Evolutionary conservation across 37 sponge, comb jelly and placozoan species (phyloP).

Genomic region (Beroe forskalii): DNA sequence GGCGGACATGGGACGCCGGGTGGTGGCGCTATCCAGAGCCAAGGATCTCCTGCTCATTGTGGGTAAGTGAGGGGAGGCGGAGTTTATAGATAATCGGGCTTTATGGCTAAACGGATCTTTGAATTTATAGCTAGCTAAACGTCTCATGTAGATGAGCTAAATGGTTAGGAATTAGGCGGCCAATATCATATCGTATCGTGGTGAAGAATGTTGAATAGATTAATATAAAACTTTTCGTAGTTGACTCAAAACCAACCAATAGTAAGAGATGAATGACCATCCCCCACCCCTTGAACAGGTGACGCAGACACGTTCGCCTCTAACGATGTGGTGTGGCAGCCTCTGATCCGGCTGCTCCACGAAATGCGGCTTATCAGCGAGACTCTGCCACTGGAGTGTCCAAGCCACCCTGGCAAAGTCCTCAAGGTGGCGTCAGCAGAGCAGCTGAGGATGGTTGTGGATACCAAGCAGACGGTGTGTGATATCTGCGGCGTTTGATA

Average conservation of each 20-base stretch:
- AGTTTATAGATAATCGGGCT: too few species aligned
- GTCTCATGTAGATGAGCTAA: too few species aligned
- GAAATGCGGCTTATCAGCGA: background rate
- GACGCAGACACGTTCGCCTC: background rate
- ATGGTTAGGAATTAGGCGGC: too few species aligned
- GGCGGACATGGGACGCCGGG: slow-evolving; percentile 2
- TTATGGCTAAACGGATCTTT: too few species aligned
- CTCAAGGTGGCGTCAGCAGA: background rate
- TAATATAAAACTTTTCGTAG: too few species aligned
- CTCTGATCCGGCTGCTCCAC: background rate
- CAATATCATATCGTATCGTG: too few species aligned
- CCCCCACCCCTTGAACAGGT: too few species aligned
- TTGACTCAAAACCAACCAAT: too few species aligned
- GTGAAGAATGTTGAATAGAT: too few species aligned
- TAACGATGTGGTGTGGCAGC: background rate
- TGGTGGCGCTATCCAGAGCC: background rate
- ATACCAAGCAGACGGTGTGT: background rate
- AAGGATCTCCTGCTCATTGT: background rate
- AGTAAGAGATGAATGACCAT: too few species aligned
- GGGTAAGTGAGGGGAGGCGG: background rate
- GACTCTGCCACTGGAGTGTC: background rate
- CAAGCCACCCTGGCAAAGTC: background rate
- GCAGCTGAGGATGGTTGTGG: background rate
- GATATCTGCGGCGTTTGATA: slow-evolving; percentile 6
- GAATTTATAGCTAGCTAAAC: too few species aligned